These are phyloP conservation scores for Percopsis transmontana DNA, from an alignment of 2,113 vertebrate species.

Conservation along the genomic window DNA sequence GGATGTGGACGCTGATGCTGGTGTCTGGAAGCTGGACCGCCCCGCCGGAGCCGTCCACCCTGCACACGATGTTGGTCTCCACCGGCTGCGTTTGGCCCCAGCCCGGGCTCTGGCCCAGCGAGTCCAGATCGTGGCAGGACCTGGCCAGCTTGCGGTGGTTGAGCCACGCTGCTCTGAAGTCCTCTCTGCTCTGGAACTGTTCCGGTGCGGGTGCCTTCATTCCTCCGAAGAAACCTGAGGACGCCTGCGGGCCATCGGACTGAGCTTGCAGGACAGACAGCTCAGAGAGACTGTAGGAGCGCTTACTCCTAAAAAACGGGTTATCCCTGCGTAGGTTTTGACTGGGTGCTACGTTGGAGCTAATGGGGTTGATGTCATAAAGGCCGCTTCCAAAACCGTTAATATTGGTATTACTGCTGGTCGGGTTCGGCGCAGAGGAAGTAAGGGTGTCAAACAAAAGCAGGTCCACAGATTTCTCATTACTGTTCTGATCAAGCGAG, in stretches of 20 bases:
- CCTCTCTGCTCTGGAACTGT: conserved; percentile 94
- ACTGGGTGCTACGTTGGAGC: conserved; percentile 52
- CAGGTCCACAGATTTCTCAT: conserved; percentile 77
- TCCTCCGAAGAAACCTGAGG: conserved; percentile 80
- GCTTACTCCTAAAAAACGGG: conserved; percentile 93
- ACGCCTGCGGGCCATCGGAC: conserved; percentile 59
- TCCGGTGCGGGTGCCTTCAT: conserved; percentile 92
- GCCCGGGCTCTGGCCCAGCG: conserved; percentile 91
- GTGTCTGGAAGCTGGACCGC: conserved; percentile 92
- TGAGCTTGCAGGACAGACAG: conserved; percentile 90
- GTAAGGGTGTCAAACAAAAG: conserved; percentile 82
- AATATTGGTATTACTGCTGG: conserved; percentile 52
- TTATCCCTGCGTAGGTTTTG: conserved; percentile 81
- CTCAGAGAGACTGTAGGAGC: conserved; percentile 95
- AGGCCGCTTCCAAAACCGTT: conserved; percentile 74
- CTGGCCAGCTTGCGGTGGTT: conserved; percentile 93
- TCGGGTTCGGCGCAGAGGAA: conserved; percentile 61
- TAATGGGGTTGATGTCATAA: conserved; percentile 73
- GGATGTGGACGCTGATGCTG: conserved; percentile 87
- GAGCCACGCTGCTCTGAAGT: conserved; percentile 93
- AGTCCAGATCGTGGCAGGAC: conserved; percentile 93
- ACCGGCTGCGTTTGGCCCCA: conserved; percentile 97
- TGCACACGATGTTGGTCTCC: conserved; percentile 92
- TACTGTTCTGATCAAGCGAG: conserved; percentile 64
- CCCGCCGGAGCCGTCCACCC: conserved; percentile 89